phyloP scores from a whole-genome alignment of 1,140 invertebrate species.

The Monochamus saltuarius region DNA sequence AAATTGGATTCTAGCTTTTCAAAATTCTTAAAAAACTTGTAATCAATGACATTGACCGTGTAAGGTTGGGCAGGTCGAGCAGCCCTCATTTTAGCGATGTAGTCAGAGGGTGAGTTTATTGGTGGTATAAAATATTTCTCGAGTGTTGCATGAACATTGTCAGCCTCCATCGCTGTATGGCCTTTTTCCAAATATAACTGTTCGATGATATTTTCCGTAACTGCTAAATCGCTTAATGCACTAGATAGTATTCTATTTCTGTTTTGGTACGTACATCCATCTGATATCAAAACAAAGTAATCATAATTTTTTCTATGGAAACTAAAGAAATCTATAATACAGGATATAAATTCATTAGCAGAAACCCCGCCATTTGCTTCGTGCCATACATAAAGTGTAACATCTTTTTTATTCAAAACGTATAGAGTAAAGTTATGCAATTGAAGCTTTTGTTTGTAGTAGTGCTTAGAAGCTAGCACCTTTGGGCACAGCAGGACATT shows the following conservation, averaged over 20 bases:
- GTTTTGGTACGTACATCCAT: background rate
- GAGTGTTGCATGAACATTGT: conserved; percentile 40
- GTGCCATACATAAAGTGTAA: too few relatives aligned
- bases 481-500: too few relatives aligned
- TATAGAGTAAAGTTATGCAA: too few relatives aligned
- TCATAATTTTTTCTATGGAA: too few relatives aligned
- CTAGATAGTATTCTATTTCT: background rate
- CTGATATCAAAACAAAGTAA: background rate
- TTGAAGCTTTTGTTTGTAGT: too few relatives aligned
- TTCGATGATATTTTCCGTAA: background rate
- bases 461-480: too few relatives aligned
- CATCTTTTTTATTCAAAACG: too few relatives aligned
- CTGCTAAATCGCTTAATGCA: conserved; percentile 6
- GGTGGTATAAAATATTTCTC: conserved; percentile 31
- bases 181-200: conserved; percentile 33
- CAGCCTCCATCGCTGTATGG: conserved; percentile 48
- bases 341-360: too few relatives aligned
- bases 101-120: conserved; percentile 28
- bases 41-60: conserved; percentile 3
- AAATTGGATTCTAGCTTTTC: background rate
- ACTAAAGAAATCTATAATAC: too few relatives aligned
- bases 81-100: conserved; percentile 27
- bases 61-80: conserved; percentile 29
- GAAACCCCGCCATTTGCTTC: too few relatives aligned
- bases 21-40: too few relatives aligned